Evolutionary conservation across 2,888 invertebrate species (phyloP), one percentile per base, ranked within the genome.

Genomic region (Mesoligia furuncula): DNA sequence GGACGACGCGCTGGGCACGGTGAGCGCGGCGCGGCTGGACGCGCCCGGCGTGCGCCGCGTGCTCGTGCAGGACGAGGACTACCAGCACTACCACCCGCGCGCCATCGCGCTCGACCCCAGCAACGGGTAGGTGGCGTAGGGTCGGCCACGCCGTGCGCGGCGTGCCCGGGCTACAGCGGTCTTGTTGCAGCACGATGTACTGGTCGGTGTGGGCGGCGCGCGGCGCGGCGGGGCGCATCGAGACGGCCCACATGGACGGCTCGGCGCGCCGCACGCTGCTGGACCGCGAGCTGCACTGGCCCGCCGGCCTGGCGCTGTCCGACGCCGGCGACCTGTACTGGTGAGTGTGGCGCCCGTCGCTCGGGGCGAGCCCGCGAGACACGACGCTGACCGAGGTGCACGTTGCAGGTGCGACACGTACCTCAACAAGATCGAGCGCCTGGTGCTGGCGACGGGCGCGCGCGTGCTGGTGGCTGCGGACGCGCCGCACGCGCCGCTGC

Each of bases 211-310:
- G 98, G 98, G 96, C 97, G 42, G 93, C 86, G 87, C 93, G 90
- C 74, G 88, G 87, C 90, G 92, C 73, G 93, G 93, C 79, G 73
- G 98, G 98, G 15, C 97, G 97, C 84, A 97, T 98, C 86, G 98
- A 98, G 92, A 95, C 97, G 65, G 98, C 98, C 39, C 97, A 97
- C 96, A 98, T 98, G 98, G 98, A 98, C 94, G 99, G 98, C 20
- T 94, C 97, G 2, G 96, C 97, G 88, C 96, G 97, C 71, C 96
- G 96, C 89, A 91, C 95, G 73, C 96, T 98, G 85, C 93, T 98
- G 20, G 94, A 92, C 80, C 87, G 90, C 1, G 94, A 95, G 61
- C 95, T 98, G 82, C 97, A 97, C 90, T 98, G 98, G 98, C 98
- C 98, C 7, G 98, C 97, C 90, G 98, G 98, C 17, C 96, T 99